Evolutionary conservation across 2,888 invertebrate species (phyloP), one percentile per base, ranked within the genome.

Genomic region (Tachystola acroxantha): DNA sequence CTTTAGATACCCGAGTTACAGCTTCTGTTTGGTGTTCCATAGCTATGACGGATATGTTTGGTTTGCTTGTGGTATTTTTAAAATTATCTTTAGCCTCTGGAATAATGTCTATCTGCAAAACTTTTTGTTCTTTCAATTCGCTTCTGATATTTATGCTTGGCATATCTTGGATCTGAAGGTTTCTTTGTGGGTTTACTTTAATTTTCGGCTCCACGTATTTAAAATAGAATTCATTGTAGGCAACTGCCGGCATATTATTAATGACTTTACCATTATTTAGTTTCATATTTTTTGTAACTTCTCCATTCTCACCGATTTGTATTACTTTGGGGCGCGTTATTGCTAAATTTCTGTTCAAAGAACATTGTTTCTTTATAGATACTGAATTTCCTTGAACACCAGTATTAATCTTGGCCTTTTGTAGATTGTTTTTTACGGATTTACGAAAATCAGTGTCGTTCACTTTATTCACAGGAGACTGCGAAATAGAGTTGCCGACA

Each of bases 81-180:
- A 40, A 44, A 12, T 34, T 40, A 37, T 55, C 50, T 4, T 48
- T 53, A 32, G 36, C 48, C 30, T 77, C 68, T 14, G 88, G 84
- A 51, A 74, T 48, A 50, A 89, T 89, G 51, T 87, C 78, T 48
- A 89, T 64, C 19, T 81, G 72, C 38, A 88, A 68, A 39, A 88
- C 85, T 60, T 76, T 87, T 57, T 89, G 88, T 40, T 77, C 69
- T 34, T 71, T 84, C 13, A 89, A 57, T 53, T 84, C 78, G 45
- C 84, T 75, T 56, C 84, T 76, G 43, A 89, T 89, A 51, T 78
- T 81, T 41, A 89, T 79, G 36, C 78, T 69, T 32, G 88, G 88
- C 80, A 88, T 80, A 48, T 68, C 60, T 67, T 88, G 88, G 45
- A 87, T 51, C 48, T 73, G 58, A 40, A 88, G 60, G 33, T 47